Evolutionary conservation across 2,113 vertebrate genomes (phyloP).

Genomic region (Stigmatopora nigra): DNA sequence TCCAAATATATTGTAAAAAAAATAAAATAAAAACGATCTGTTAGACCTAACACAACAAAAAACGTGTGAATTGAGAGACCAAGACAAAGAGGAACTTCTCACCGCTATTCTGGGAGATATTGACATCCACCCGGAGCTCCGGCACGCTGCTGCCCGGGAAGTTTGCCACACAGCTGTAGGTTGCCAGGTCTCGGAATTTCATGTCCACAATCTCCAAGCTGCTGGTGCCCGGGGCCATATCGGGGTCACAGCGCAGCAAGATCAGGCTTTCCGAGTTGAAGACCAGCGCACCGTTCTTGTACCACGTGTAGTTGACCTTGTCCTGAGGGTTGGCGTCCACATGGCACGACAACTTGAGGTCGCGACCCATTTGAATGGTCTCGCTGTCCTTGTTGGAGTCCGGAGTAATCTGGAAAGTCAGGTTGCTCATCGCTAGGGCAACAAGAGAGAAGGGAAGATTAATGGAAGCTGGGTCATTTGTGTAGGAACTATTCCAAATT

Average conservation of each 20-base stretch:
- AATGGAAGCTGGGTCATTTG: background rate
- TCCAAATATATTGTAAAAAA: no score
- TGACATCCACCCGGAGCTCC: conserved; percentile 88
- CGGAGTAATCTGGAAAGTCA: conserved; percentile 95
- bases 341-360: conserved; percentile 95
- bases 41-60: background rate
- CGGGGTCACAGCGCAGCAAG: conserved; percentile 86
- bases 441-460: conserved; percentile 1
- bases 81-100: conserved; percentile 37
- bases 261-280: conserved; percentile 82
- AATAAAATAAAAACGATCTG: background rate
- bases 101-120: conserved; percentile 97
- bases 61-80: background rate
- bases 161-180: conserved; percentile 86
- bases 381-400: conserved; percentile 97
- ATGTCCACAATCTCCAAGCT: conserved; percentile 95
- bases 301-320: conserved; percentile 96
- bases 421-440: conserved; percentile 82
- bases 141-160: conserved; percentile 83
- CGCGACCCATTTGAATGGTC: conserved; percentile 91
- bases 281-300: conserved; percentile 83
- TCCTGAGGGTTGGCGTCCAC: conserved; percentile 97
- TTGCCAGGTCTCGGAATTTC: conserved; percentile 92
- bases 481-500: no score
- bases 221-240: conserved; percentile 86